phyloP scores from a whole-genome alignment of 2,888 invertebrate genomes.

The Notodonta dromedarius region DNA sequence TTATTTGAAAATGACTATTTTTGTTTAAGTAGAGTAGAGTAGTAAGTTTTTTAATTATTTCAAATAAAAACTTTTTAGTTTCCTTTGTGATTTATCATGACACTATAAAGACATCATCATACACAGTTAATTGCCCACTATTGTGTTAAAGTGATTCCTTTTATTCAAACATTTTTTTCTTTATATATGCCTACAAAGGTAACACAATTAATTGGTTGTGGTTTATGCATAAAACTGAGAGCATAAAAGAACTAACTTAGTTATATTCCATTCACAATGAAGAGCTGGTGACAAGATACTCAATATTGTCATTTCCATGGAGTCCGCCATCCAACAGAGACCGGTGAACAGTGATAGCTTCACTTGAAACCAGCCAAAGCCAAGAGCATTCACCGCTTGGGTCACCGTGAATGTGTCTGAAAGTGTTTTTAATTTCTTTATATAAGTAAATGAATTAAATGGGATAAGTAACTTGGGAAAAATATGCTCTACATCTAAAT shows the following conservation, averaged over 20 bases:
- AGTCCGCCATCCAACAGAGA: constrained; percentile 98
- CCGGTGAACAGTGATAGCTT: constrained; percentile 93
- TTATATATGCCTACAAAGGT: not conserved
- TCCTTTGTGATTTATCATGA: no score
- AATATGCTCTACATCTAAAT: no score
- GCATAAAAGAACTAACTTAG: constrained; percentile 72
- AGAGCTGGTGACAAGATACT: constrained; percentile 96
- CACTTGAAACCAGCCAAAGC: constrained; percentile 96
- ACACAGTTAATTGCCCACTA: not conserved
- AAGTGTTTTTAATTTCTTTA: constrained; percentile 32
- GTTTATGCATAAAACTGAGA: not conserved
- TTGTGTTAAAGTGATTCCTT: no score
- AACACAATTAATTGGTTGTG: not conserved
- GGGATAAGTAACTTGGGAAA: no score
- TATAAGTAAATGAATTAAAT: no score
- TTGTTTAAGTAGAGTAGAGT: no score
- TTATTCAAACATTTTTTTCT: no score
- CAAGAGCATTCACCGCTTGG: constrained; percentile 93
- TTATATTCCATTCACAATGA: constrained; percentile 97
- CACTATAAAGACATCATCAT: constrained; percentile 1
- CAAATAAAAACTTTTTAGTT: no score
- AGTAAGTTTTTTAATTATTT: no score
- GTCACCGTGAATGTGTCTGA: constrained; percentile 94
- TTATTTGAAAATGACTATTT: no score
- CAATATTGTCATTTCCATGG: constrained; percentile 99